Evolutionary conservation across 2,113 vertebrate genomes (phyloP), one percentile per base, ranked within the genome.

Genomic region (Paedocypris sp.): DNA sequence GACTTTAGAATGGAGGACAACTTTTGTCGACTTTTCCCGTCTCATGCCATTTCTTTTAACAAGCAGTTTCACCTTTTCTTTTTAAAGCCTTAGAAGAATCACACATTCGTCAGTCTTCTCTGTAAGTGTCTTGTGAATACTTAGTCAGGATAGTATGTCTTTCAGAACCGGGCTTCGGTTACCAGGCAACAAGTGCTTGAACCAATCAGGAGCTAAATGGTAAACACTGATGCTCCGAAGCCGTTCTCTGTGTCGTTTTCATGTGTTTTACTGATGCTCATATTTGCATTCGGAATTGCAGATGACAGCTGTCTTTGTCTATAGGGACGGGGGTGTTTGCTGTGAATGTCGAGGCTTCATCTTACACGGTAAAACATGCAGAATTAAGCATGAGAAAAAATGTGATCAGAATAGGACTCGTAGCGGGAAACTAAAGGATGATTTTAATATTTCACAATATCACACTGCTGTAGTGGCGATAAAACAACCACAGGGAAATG

Each of bases 121-220:
- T 66, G 68, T 75, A 75, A 73, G 72, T 73, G 76, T 79, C 72
- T 84, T 83, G 79, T 76, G 76, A 75, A 80, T 84, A 75, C 78
- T 83, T 75, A 69, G 75, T 76, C 72, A 56, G 33, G 71, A 73
- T 81, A 77, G 71, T 72, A 70, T 73, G 70, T 32, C 66, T 80
- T 83, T 85, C 74, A 80, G 83, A 64, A 58, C 75, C 53, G 76
- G 67, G 79, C 71, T 78, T 75, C 22, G 50, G 83, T 86, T 83
- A 80, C 85, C 71, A 83, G 79, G 85, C 85, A 86, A 86, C 85
- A 80, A 76, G 79, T 80, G 73, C 75, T 76, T 75, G 79, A 83
- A 73, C 79, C 75, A 75, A 82, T 79, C 75, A 80, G 80, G 66
- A 16, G 73, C 69, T 76, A 66, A 75, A 74, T 66, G 59, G 71